Evolutionary conservation across 1,140 invertebrate genomes (phyloP).

Genomic region (Scylla paramamosain): DNA sequence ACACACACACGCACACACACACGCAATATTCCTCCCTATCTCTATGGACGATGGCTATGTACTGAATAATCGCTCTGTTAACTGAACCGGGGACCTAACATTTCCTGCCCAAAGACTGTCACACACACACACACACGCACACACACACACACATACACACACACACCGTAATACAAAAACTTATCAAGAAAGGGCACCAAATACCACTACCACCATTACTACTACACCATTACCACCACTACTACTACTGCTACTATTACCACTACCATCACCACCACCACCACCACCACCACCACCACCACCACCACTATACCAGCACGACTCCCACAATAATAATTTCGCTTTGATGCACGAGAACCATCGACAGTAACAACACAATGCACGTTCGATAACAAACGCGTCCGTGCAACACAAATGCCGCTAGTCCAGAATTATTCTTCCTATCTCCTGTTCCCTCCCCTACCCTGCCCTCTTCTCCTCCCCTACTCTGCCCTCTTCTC

Average conservation of each 20-base stretch:
- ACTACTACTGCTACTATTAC: too few relatives aligned
- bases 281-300: too few relatives aligned
- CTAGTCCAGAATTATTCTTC: background rate
- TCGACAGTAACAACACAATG: background rate
- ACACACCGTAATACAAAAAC: too few relatives aligned
- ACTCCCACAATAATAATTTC: background rate
- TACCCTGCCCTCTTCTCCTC: background rate
- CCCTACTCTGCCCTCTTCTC: background rate
- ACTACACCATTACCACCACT: too few relatives aligned
- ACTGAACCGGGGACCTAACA: background rate
- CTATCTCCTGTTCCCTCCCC: conserved; percentile 17
- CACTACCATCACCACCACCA: too few relatives aligned
- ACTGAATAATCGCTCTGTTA: background rate
- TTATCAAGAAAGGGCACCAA: too few relatives aligned
- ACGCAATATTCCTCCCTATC: background rate
- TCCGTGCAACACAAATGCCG: conserved; percentile 25
- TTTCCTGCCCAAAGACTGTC: background rate
- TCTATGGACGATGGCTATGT: background rate
- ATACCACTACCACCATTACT: too few relatives aligned
- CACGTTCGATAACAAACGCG: background rate
- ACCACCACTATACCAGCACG: too few relatives aligned
- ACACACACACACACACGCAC: conserved; percentile 40
- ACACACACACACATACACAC: conserved; percentile 35
- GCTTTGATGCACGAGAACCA: background rate
- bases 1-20: conserved; percentile 19